These are phyloP conservation scores for Cricetomys ansorgei DNA, from an alignment of 2,113 vertebrate genomes.

Conservation along the genomic window DNA sequence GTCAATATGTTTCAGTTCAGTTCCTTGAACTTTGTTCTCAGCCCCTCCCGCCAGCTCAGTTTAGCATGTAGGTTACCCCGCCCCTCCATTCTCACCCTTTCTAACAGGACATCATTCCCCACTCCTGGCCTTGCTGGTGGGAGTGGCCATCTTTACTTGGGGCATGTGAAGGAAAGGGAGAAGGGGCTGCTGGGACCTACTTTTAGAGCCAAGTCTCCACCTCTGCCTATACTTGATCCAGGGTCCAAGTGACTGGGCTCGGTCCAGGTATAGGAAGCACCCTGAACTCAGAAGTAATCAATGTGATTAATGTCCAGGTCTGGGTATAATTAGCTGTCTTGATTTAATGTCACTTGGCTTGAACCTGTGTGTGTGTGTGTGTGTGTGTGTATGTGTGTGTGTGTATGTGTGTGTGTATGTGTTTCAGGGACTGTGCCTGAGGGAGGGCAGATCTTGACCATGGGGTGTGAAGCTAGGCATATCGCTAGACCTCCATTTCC, in stretches of 20 bases:
- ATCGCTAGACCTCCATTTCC: neutral
- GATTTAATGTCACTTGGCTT: conserved; percentile 54
- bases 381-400: neutral
- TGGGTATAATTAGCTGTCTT: conserved; percentile 46
- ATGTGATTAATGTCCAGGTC: conserved; percentile 19
- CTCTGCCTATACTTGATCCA: neutral
- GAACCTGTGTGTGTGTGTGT: neutral
- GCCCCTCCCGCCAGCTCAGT: neutral
- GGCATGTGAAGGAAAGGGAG: neutral
- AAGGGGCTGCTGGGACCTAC: too few species aligned
- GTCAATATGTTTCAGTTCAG: conserved; percentile 70
- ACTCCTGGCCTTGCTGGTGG: neutral
- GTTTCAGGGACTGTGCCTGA: neutral
- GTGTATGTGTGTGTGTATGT: neutral
- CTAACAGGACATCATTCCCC: neutral
- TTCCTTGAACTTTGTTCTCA: conserved; percentile 60
- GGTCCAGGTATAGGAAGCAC: neutral
- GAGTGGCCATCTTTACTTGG: neutral
- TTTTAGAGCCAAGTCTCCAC: neutral
- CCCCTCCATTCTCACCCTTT: neutral
- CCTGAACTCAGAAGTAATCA: neutral
- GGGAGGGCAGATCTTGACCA: neutral
- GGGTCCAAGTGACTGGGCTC: neutral
- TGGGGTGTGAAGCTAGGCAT: neutral
- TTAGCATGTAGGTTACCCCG: neutral